These are phyloP conservation scores for Chymomyza procnemis DNA, from an alignment of 2,888 invertebrate species.

Conservation along the genomic window DNA sequence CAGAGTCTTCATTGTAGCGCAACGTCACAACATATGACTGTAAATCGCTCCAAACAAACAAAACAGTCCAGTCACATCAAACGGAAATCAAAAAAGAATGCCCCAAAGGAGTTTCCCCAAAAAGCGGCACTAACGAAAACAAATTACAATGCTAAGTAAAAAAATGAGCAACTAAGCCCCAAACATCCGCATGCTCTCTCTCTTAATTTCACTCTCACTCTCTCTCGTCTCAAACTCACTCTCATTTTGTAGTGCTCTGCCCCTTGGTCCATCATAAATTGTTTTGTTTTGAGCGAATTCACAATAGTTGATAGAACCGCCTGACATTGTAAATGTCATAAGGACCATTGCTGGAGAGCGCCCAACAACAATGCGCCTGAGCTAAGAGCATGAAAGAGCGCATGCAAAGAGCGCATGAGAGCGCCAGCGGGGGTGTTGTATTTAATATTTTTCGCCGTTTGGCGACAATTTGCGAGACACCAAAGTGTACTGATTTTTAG, in stretches of 20 bases:
- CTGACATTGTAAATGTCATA: conserved; percentile 65
- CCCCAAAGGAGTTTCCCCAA: conserved; percentile 46
- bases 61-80: conserved; percentile 29
- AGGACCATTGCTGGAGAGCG: conserved; percentile 30
- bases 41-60: conserved; percentile 23
- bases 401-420: conserved; percentile 4
- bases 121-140: conserved; percentile 19
- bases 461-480: conserved; percentile 24
- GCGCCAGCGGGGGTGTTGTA: conserved; percentile 2
- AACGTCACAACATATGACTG: conserved; percentile 33
- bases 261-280: conserved; percentile 14
- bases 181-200: conserved; percentile 2
- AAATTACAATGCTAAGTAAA: conserved; percentile 15
- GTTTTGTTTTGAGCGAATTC: conserved; percentile 6
- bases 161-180: not conserved
- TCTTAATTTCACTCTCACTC: conserved; percentile 14
- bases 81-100: conserved; percentile 46
- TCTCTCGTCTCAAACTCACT: conserved; percentile 1
- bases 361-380: conserved; percentile 16
- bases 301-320: not conserved
- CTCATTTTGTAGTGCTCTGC: conserved; percentile 2
- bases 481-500: conserved; percentile 72
- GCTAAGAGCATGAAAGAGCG: conserved; percentile 24
- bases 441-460: not conserved
- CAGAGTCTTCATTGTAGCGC: not conserved